Percentiles rank a stretch among this genome's conserved stretches.
phyloP scores from a whole-genome alignment of 2,797 vertebrate species.

The Amphiprion clarkii region DNA sequence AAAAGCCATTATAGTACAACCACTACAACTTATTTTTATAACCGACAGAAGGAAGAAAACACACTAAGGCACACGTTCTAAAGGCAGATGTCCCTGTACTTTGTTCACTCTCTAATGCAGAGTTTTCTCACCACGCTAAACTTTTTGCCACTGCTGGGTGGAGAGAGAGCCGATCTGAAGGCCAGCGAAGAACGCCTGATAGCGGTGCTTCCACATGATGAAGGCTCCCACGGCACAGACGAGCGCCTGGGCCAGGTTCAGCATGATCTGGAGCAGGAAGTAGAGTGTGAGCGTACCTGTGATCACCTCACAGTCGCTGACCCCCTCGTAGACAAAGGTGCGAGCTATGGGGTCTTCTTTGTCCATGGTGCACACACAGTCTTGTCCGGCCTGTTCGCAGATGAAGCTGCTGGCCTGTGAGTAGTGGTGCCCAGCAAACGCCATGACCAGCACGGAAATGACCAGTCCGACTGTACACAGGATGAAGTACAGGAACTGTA shows the following conservation, averaged over 20 bases:
- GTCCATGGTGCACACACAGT: constrained; percentile 90
- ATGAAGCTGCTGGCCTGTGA: constrained; percentile 83
- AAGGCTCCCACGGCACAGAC: constrained; percentile 90
- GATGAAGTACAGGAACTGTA: constrained; percentile 93
- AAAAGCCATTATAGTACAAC: constrained; percentile 64
- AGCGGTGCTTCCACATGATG: constrained; percentile 97
- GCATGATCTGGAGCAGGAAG: constrained; percentile 90
- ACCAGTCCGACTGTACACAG: constrained; percentile 89
- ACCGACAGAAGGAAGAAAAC: constrained; percentile 43
- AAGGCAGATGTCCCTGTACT: constrained; percentile 23
- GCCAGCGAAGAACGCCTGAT: constrained; percentile 95
- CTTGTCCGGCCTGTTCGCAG: constrained; percentile 72
- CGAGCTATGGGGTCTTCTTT: constrained; percentile 88
- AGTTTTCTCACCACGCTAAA: constrained; percentile 64
- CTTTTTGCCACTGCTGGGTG: constrained; percentile 81
- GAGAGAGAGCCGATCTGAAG: constrained; percentile 79
- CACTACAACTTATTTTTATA: constrained; percentile 41
- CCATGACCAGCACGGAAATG: constrained; percentile 89
- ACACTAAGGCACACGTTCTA: constrained; percentile 33
- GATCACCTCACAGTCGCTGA: constrained; percentile 86
- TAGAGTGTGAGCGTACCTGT: constrained; percentile 87
- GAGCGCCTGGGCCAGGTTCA: constrained; percentile 90
- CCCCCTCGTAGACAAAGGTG: constrained; percentile 87
- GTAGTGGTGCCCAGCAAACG: constrained; percentile 91
- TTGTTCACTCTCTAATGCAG: constrained; percentile 6